phyloP scores from a whole-genome alignment of 2,888 invertebrate species.

The Patella pellucida region DNA sequence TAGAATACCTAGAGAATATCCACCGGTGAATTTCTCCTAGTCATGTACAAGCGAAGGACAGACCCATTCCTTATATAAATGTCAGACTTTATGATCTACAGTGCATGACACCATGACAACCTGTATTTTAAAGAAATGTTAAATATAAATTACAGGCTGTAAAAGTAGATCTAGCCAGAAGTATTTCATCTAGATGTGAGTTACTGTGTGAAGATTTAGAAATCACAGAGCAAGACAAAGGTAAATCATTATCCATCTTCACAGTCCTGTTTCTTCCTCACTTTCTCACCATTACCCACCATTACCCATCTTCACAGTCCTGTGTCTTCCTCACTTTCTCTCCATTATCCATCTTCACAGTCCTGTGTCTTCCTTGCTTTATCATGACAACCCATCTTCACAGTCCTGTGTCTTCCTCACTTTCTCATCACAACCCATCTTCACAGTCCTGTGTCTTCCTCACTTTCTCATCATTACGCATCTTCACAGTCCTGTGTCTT shows the following conservation, averaged over 20 bases:
- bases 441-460: not conserved
- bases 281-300: not conserved
- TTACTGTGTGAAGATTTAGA: conserved; percentile 91
- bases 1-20: no score
- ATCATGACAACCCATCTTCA: not conserved
- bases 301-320: not conserved
- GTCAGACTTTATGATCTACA: no score
- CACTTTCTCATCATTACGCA: not conserved
- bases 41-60: no score
- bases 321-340: not conserved
- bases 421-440: not conserved
- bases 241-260: conserved; percentile 35
- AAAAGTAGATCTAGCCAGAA: conserved; percentile 87
- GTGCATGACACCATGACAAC: no score
- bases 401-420: not conserved
- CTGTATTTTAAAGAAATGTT: no score
- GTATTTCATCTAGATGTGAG: conserved; percentile 86
- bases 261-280: not conserved
- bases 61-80: no score
- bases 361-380: not conserved
- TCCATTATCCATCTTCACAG: not conserved
- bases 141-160: conserved; percentile 74
- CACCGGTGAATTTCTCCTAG: no score
- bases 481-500: not conserved
- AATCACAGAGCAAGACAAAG: conserved; percentile 81